Conservation (phyloP, 1,140 invertebrate species). For the Colletes latitarsis region DNA sequence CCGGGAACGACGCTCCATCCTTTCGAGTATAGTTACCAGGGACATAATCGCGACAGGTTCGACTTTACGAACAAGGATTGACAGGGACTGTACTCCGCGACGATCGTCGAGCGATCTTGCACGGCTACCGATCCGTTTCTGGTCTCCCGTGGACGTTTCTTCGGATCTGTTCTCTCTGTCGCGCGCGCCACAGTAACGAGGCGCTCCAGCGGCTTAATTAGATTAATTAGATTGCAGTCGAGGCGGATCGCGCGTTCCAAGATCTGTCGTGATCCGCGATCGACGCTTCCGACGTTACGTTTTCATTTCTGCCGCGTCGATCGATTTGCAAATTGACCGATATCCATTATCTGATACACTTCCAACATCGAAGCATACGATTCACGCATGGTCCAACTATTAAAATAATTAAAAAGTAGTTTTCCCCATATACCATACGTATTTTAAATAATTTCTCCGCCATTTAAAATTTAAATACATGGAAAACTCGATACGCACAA, state of each 20-base stretch:
- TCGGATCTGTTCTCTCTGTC: constrained; percentile 28
- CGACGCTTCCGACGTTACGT: constrained; percentile 17
- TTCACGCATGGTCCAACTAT: no score
- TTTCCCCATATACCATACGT: no score
- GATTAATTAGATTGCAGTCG: constrained; percentile 75
- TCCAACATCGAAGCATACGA: no score
- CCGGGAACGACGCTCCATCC: no score
- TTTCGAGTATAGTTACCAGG: no score
- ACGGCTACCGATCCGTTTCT: constrained; percentile 38
- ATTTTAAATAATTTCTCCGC: no score
- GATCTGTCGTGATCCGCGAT: constrained; percentile 46
- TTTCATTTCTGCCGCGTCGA: constrained; percentile 29
- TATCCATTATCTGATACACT: no score
- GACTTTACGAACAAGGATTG: not conserved
- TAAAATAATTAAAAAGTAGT: no score
- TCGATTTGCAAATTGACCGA: constrained; percentile 1
- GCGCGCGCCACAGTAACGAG: constrained; percentile 70
- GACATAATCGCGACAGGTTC: no score
- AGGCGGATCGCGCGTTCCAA: constrained; percentile 52
- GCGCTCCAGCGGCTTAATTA: constrained; percentile 72
- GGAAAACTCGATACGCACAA: no score
- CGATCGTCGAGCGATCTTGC: constrained; percentile 40
- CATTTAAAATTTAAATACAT: no score
- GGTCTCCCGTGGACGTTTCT: constrained; percentile 39
- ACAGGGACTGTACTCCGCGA: constrained; percentile 14